These are phyloP conservation scores for Anadara kagoshimensis DNA, from an alignment of 1,140 invertebrate species.

Conservation along the genomic window DNA sequence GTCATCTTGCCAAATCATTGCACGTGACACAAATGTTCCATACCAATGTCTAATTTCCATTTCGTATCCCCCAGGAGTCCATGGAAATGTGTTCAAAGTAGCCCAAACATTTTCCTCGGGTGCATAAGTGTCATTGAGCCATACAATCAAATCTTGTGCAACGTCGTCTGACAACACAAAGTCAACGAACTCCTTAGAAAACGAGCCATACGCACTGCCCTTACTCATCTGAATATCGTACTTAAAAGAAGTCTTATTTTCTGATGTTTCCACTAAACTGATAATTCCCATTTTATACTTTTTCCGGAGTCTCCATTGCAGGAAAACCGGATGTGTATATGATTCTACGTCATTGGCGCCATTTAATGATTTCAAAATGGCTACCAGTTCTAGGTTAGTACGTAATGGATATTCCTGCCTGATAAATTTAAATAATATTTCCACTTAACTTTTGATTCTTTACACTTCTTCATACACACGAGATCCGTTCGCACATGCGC, in stretches of 20 bases:
- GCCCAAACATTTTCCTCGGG: slow-evolving; percentile 59
- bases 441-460: slow-evolving; percentile 48
- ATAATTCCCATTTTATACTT: slow-evolving; percentile 24
- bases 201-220: slow-evolving; percentile 54
- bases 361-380: slow-evolving; percentile 50
- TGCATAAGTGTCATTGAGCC: slow-evolving; percentile 51
- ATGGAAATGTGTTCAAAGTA: slow-evolving; percentile 48
- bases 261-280: slow-evolving; percentile 33
- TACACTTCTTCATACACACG: slow-evolving; percentile 45
- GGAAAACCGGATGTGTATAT: slow-evolving; percentile 34
- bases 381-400: slow-evolving; percentile 63
- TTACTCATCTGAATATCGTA: slow-evolving; percentile 51
- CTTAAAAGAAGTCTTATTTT: slow-evolving; percentile 36
- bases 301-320: slow-evolving; percentile 42
- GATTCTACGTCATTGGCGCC: slow-evolving; percentile 59
- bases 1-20: slow-evolving; percentile 43
- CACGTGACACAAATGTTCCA: slow-evolving; percentile 35
- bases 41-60: slow-evolving; percentile 39
- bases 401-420: slow-evolving; percentile 60
- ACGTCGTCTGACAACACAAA: slow-evolving; percentile 46
- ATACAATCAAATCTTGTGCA: slow-evolving; percentile 41
- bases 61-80: slow-evolving; percentile 52
- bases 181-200: slow-evolving; percentile 51
- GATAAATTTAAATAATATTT: slow-evolving; percentile 65
- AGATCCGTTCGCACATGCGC: slow-evolving; percentile 47